These are phyloP conservation scores for Cheiracanthium punctorium DNA, from an alignment of 2,888 invertebrate genomes.

Conservation along the genomic window DNA sequence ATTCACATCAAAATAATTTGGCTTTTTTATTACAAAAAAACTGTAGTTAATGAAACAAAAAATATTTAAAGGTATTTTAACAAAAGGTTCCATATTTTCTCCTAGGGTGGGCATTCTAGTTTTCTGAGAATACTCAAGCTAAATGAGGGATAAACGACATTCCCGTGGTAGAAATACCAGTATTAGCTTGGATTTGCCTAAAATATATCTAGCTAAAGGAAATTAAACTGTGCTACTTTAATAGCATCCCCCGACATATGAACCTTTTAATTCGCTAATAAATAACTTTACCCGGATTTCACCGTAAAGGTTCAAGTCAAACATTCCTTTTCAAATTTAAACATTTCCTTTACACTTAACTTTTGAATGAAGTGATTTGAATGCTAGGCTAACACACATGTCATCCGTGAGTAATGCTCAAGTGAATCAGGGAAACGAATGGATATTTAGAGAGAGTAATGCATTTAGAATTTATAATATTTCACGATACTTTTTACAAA, in stretches of 20 bases:
- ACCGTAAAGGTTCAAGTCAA: neutral
- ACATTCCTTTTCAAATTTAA: constrained; percentile 6
- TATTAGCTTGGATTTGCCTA: too few relatives aligned
- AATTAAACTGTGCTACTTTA: neutral
- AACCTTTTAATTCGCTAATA: neutral
- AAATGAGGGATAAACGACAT: too few relatives aligned
- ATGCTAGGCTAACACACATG: neutral
- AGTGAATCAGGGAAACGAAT: neutral
- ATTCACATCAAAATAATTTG: too few relatives aligned
- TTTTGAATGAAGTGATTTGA: constrained; percentile 17
- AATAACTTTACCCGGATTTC: neutral
- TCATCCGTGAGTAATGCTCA: constrained; percentile 9
- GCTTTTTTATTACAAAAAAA: too few relatives aligned
- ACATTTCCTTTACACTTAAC: constrained; percentile 7
- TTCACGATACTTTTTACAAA: constrained; percentile 1
- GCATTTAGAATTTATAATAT: constrained; percentile 10
- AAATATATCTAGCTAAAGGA: too few relatives aligned
- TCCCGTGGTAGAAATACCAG: too few relatives aligned
- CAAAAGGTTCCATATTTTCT: too few relatives aligned
- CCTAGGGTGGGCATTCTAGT: too few relatives aligned
- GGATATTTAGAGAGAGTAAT: neutral
- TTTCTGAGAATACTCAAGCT: too few relatives aligned
- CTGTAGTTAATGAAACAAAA: too few relatives aligned
- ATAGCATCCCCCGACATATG: too few relatives aligned
- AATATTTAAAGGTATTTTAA: too few relatives aligned